Percentiles rank a stretch among this genome's conserved stretches.
Conservation (phyloP, 2,797 vertebrate species). For the Peromyscus attwateri region DNA sequence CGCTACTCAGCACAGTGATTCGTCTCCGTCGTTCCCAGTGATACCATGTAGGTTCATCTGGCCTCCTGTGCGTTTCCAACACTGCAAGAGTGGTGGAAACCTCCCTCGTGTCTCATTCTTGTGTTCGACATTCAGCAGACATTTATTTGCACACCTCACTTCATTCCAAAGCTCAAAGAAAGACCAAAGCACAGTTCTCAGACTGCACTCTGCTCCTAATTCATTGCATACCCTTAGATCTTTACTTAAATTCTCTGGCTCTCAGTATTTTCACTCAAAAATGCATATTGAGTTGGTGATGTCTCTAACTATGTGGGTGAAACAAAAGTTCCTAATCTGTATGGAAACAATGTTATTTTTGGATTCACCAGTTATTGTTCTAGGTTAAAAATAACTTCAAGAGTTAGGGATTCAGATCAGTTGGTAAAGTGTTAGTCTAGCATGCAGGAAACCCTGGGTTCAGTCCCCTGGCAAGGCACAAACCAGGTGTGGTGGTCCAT, state of each 20-base stretch:
- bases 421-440: not conserved
- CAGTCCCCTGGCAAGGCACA: not conserved
- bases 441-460: not conserved
- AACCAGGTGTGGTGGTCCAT: not conserved
- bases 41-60: not conserved
- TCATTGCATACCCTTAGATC: not conserved
- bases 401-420: not conserved
- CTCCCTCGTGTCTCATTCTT: not conserved
- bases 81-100: not conserved
- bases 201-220: not conserved
- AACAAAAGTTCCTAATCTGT: not conserved
- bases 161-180: slow-evolving; percentile 8
- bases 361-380: slow-evolving; percentile 9
- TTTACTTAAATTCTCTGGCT: not conserved
- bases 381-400: slow-evolving; percentile 14
- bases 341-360: not conserved
- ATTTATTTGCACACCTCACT: not conserved
- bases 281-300: not conserved
- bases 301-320: not conserved
- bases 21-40: not conserved
- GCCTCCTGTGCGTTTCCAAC: not conserved
- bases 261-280: slow-evolving; percentile 1
- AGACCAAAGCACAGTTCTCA: not conserved
- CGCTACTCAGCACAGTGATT: not conserved
- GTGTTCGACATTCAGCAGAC: not conserved